phyloP scores from a whole-genome alignment of 2,797 vertebrate species.

The Pitangus sulphuratus region DNA sequence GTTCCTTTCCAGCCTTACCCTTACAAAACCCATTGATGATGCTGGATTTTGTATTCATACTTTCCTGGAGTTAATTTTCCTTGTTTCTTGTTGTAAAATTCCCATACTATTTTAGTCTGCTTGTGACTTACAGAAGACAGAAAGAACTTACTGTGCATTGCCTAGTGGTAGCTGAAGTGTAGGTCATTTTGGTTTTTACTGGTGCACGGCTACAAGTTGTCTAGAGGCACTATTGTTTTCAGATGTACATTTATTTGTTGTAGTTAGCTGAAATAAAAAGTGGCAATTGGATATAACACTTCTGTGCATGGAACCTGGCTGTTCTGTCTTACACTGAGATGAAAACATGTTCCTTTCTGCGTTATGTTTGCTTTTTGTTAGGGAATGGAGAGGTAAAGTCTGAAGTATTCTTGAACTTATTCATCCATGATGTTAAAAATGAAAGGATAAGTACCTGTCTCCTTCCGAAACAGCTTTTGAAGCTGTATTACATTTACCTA shows the following conservation, averaged over 20 bases:
- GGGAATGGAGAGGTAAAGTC: neutral
- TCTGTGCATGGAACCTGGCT: neutral
- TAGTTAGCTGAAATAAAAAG: neutral
- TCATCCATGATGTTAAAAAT: neutral
- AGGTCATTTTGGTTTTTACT: neutral
- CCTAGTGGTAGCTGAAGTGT: neutral
- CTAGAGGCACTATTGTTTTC: neutral
- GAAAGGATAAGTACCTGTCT: neutral
- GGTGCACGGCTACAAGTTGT: neutral
- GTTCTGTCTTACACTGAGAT: accelerated
- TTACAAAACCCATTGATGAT: neutral
- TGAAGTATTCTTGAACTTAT: neutral
- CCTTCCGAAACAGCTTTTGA: accelerated
- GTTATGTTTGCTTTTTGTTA: neutral
- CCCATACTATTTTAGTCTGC: neutral
- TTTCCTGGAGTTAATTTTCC: neutral
- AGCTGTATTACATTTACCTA: neutral
- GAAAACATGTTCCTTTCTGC: neutral
- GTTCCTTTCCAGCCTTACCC: neutral
- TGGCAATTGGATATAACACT: neutral
- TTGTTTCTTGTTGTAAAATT: neutral
- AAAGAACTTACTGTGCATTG: neutral
- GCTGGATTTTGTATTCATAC: neutral
- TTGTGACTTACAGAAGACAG: neutral
- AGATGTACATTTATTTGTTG: neutral